Evolutionary conservation across 1,140 invertebrate species (phyloP), one percentile per base, ranked within the genome.

Genomic region (Epicauta chinensis): DNA sequence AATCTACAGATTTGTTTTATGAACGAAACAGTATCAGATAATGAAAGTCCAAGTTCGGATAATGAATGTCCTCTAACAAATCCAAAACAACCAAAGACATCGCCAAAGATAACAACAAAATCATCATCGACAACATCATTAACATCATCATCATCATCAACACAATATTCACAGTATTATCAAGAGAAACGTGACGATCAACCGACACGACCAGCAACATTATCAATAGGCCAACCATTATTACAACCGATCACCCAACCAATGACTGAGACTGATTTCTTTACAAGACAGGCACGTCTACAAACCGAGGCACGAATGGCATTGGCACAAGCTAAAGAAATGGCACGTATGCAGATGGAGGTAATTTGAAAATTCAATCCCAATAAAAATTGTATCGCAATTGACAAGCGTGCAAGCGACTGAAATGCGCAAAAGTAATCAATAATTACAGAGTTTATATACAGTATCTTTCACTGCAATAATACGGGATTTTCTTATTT

Each of bases 1-100:
- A 93, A 93, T 74, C 80, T 94, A 12, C 91, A 95, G 77, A 93
- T 94, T 61, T 92, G 91, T 76, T 94, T 94, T 71, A 89, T 95
- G 88, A 95, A 95, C 71, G 91, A 96, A 66, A 87, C 87, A 37
- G 84, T 84, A 12, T 91, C 87, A 39, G 89, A 92, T 63, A 85
- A 78, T 55, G 86, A 88, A 67, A 87, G 84, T 41, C 82, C 82
- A 32, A 77, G 75, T 40, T 86, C 82, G 29, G 85, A 88, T 56
- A 74, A 76, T 49, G 84, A 87, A 55, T 64, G 60, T 32, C 59
- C 67, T 10, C 53, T 65, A 29, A 64, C 65, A 1, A 67, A 67
- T 31, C 63, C 67, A 3, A 68, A 68, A 55, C 63, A 62, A 42
- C 59, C 37, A 52, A 67, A 75, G 62, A 67, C 64, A 68, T 54